Evolutionary conservation across 2,888 invertebrate species (phyloP).

Genomic region (Norana najaformis): DNA sequence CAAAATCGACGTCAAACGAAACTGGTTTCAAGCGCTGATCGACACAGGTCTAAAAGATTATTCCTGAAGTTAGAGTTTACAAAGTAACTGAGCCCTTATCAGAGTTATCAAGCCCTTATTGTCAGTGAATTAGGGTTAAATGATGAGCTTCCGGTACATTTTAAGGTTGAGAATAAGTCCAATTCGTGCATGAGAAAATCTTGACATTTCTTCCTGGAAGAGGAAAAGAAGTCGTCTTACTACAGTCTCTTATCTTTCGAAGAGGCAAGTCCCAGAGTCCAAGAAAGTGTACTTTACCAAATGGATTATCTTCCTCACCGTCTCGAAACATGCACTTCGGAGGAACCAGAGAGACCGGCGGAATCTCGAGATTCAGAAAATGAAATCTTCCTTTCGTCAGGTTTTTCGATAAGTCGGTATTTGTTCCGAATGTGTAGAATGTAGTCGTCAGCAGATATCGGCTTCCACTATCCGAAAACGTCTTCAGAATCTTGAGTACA

Average conservation of each 20-base stretch:
- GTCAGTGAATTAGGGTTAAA: too few species aligned
- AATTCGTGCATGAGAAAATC: not conserved
- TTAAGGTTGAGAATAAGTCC: not conserved
- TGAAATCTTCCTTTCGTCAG: slow-evolving; percentile 42
- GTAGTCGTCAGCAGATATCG: slow-evolving; percentile 42
- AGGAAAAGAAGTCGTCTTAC: not conserved
- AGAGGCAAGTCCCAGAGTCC: slow-evolving; percentile 45
- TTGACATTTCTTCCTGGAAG: not conserved
- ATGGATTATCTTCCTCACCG: too few species aligned
- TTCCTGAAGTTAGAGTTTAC: too few species aligned
- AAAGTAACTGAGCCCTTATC: too few species aligned
- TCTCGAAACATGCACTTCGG: slow-evolving; percentile 43
- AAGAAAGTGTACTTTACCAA: too few species aligned
- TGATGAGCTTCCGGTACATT: not conserved
- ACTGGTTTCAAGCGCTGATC: too few species aligned
- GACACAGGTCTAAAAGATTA: too few species aligned
- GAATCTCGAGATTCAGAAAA: slow-evolving; percentile 42
- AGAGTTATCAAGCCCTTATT: too few species aligned
- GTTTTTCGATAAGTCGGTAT: slow-evolving; percentile 37
- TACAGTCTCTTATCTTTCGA: not conserved
- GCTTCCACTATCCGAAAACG: slow-evolving; percentile 38
- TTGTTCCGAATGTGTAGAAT: slow-evolving; percentile 29
- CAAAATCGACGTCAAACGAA: too few species aligned
- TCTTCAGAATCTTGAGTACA: too few species aligned
- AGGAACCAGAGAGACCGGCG: slow-evolving; percentile 42